Percentiles rank a stretch among this genome's conserved stretches.
These are phyloP conservation scores for Marcusenius ussheri DNA, from an alignment of 2,113 vertebrate species.

Conservation along the genomic window DNA sequence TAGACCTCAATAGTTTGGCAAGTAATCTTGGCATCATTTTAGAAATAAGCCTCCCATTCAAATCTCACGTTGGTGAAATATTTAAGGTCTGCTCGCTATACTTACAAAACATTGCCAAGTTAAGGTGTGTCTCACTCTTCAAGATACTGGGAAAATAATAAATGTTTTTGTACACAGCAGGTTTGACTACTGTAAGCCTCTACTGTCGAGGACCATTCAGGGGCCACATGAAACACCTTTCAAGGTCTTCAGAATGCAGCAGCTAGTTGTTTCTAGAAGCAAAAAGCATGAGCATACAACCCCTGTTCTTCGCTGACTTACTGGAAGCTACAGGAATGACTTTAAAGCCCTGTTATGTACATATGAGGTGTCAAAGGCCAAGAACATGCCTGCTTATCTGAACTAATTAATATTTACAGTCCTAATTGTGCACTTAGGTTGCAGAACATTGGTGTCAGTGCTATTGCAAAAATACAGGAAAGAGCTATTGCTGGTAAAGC, in stretches of 20 bases:
- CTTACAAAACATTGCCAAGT: background rate
- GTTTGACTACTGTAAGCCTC: background rate
- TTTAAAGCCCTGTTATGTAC: background rate
- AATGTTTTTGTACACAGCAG: background rate
- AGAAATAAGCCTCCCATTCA: background rate
- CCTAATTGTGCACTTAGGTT: background rate
- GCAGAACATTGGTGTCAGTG: background rate
- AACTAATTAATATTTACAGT: background rate
- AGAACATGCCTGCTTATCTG: background rate
- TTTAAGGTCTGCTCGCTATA: background rate
- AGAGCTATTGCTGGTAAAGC: background rate
- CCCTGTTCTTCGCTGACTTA: background rate
- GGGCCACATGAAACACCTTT: background rate
- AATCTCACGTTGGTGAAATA: background rate
- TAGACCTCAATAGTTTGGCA: background rate
- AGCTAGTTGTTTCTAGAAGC: background rate
- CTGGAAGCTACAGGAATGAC: background rate
- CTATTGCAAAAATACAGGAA: background rate
- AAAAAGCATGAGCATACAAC: background rate
- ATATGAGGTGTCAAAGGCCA: background rate
- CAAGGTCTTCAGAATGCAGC: background rate
- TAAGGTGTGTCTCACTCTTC: background rate
- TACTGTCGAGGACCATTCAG: background rate
- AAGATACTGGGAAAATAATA: background rate
- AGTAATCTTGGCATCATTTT: background rate